Percentiles rank a stretch among this genome's conserved stretches.
Conservation (phyloP, 2,797 vertebrate species). For the Sorex maritimensis region DNA sequence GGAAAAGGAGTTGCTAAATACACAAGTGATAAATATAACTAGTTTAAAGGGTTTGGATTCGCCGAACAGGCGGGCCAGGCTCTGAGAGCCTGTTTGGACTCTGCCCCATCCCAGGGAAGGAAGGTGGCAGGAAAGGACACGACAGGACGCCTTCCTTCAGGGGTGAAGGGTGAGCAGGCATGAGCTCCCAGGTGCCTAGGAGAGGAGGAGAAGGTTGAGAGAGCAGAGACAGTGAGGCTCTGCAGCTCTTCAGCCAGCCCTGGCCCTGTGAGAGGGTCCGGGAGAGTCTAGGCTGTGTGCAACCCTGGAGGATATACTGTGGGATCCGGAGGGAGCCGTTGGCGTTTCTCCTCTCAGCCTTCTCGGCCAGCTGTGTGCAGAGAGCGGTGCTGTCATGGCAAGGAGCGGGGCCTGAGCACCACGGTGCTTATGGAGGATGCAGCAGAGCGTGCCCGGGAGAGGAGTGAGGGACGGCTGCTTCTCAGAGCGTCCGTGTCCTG, state of each 20-base stretch:
- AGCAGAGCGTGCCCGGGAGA: not conserved
- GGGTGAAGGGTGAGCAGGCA: too few relatives aligned
- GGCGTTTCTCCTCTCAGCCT: not conserved
- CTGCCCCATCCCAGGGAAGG: not conserved
- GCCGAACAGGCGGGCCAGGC: not conserved
- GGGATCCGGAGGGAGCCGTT: not conserved
- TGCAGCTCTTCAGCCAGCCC: too few relatives aligned
- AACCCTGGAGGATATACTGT: not conserved
- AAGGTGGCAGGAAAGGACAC: not conserved
- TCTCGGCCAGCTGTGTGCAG: not conserved
- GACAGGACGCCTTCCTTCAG: not conserved
- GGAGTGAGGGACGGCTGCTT: slow-evolving; percentile 29
- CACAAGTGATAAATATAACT: not conserved
- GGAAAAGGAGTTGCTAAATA: not conserved
- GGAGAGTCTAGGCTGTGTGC: not conserved
- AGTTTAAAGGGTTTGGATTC: not conserved
- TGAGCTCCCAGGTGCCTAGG: not conserved
- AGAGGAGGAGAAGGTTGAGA: not conserved
- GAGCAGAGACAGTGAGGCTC: not conserved
- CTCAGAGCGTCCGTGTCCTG: too few relatives aligned
- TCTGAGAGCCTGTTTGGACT: not conserved
- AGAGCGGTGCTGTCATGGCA: not conserved
- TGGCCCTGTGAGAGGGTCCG: not conserved
- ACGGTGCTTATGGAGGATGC: not conserved
- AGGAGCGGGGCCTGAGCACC: not conserved